phyloP scores from a whole-genome alignment of 2,888 invertebrate genomes.

The Geotrupes spiniger region DNA sequence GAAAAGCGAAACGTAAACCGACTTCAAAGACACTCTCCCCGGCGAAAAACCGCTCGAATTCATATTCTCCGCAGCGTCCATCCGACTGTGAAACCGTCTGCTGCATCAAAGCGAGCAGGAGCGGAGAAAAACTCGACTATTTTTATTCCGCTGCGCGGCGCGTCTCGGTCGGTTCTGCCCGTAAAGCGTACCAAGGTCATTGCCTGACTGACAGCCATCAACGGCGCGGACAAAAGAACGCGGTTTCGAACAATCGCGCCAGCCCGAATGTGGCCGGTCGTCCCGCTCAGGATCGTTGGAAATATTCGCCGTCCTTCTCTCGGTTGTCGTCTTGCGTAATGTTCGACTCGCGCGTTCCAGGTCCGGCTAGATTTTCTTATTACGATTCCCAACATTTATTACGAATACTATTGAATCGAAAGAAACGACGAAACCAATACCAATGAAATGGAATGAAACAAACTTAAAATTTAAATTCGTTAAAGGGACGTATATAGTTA shows the following conservation, averaged over 20 bases:
- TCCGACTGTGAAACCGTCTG: not conserved
- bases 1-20: conserved; percentile 6
- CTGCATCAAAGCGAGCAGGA: conserved; percentile 5
- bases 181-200: conserved; percentile 22
- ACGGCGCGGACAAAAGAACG: conserved; percentile 7
- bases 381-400: no score
- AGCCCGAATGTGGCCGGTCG: not conserved
- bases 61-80: conserved; percentile 5
- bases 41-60: conserved; percentile 5
- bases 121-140: conserved; percentile 6
- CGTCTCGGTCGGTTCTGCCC: conserved; percentile 1
- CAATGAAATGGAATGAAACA: no score
- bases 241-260: conserved; percentile 3
- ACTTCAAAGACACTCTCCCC: conserved; percentile 2
- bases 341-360: not conserved
- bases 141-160: conserved; percentile 2
- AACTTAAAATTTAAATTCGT: no score
- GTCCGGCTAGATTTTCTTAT: no score
- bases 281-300: not conserved
- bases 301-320: not conserved
- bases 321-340: conserved; percentile 2
- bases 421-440: no score
- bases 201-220: conserved; percentile 25
- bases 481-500: no score
- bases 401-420: no score